Conservation (phyloP, 2,888 invertebrate genomes). For the Aphelenchoides bicaudatus region DNA sequence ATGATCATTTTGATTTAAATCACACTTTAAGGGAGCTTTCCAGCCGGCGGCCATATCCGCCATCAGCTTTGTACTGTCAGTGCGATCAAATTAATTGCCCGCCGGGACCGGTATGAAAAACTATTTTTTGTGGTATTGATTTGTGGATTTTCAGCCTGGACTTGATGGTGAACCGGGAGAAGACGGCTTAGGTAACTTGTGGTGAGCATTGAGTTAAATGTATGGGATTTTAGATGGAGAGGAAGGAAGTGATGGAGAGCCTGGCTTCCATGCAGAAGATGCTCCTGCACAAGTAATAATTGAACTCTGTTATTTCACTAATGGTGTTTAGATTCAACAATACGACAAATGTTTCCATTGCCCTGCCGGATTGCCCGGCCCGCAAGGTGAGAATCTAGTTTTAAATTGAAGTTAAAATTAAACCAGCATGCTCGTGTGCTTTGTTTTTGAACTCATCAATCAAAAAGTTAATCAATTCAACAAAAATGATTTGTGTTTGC, state of each 20-base stretch:
- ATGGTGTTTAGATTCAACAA: conserved; percentile 49
- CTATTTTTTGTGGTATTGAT: too few relatives aligned
- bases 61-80: conserved; percentile 19
- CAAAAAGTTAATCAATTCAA: too few relatives aligned
- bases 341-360: conserved; percentile 53
- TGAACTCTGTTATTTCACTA: too few relatives aligned
- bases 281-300: conserved; percentile 45
- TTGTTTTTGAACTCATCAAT: too few relatives aligned
- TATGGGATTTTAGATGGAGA: conserved; percentile 35
- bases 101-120: conserved; percentile 46
- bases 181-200: too few relatives aligned
- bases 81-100: conserved; percentile 28
- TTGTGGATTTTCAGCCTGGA: too few relatives aligned
- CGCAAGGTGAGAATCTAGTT: conserved; percentile 9
- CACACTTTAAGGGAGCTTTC: conserved; percentile 24
- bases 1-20: too few relatives aligned
- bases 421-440: too few relatives aligned
- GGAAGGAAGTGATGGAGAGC: conserved; percentile 46
- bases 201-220: not conserved
- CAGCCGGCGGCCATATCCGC: conserved; percentile 16
- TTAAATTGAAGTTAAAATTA: conserved; percentile 10
- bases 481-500: too few relatives aligned
- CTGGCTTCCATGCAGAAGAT: conserved; percentile 40
- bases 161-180: too few relatives aligned
- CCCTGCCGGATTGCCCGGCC: conserved; percentile 43